Evolutionary conservation across 2,797 vertebrate genomes (phyloP).

Genomic region (Geotrypetes seraphini): DNA sequence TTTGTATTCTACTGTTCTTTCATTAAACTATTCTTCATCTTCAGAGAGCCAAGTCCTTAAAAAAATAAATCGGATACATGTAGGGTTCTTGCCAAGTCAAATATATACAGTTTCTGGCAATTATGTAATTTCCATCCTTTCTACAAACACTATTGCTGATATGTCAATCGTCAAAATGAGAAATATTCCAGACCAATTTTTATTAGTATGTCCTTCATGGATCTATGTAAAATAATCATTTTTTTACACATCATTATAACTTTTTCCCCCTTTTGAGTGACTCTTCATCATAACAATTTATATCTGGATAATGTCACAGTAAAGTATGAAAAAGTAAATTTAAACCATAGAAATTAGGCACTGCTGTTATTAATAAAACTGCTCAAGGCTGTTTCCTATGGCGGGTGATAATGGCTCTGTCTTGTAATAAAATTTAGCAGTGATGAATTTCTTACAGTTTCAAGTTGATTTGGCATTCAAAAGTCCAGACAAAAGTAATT

Average conservation of each 20-base stretch:
- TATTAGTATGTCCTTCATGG: slow-evolving; percentile 60
- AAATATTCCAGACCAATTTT: slow-evolving; percentile 65
- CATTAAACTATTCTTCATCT: slow-evolving; percentile 69
- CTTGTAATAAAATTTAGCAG: slow-evolving; percentile 38
- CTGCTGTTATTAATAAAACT: slow-evolving; percentile 57
- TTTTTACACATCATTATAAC: slow-evolving; percentile 39
- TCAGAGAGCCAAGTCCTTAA: slow-evolving; percentile 59
- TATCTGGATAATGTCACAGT: slow-evolving; percentile 65
- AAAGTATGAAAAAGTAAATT: slow-evolving; percentile 56
- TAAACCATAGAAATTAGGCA: slow-evolving; percentile 49
- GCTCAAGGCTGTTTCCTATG: slow-evolving; percentile 48
- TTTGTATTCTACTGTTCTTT: slow-evolving; percentile 61
- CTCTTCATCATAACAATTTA: slow-evolving; percentile 66
- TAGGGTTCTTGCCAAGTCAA: slow-evolving; percentile 64
- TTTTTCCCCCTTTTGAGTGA: slow-evolving; percentile 43
- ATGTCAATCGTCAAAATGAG: slow-evolving; percentile 63
- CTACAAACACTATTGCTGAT: slow-evolving; percentile 62
- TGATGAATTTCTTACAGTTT: slow-evolving; percentile 46
- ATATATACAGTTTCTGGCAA: slow-evolving; percentile 68
- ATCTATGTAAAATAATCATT: slow-evolving; percentile 53
- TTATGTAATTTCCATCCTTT: slow-evolving; percentile 72
- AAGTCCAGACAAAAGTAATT: slow-evolving; percentile 55
- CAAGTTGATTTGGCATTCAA: slow-evolving; percentile 51
- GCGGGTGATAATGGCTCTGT: slow-evolving; percentile 52
- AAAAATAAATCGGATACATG: slow-evolving; percentile 73